Percentiles rank a stretch among this genome's conserved stretches.
Evolutionary conservation across 1,140 invertebrate species (phyloP).

Genomic region (Papilio polytes): DNA sequence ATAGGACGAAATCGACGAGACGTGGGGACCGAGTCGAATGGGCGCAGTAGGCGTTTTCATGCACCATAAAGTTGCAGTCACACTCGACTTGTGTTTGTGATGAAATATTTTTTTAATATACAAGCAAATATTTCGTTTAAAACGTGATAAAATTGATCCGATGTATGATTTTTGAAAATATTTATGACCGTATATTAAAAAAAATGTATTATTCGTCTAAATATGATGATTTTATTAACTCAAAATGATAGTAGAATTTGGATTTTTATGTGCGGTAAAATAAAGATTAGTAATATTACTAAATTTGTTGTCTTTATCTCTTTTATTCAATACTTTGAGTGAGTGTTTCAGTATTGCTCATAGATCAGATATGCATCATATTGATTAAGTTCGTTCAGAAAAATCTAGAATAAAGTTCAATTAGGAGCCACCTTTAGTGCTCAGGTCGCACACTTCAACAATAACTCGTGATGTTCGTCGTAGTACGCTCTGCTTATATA

Average conservation of each 20-base stretch:
- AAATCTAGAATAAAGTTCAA: not conserved
- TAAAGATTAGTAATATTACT: no score
- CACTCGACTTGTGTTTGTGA: not conserved
- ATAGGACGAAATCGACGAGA: conserved; percentile 25
- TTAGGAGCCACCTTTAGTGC: conserved; percentile 17
- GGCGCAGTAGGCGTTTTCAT: conserved; percentile 8
- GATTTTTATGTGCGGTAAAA: no score
- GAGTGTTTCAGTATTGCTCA: not conserved
- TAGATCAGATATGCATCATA: no score
- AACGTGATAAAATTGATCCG: no score
- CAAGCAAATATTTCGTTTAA: not conserved
- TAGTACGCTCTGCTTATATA: conserved; percentile 19
- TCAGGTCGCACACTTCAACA: conserved; percentile 15
- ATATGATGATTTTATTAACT: no score
- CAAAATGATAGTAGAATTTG: no score
- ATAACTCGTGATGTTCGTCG: conserved; percentile 14
- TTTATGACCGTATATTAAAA: no score
- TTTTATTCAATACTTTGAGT: not conserved
- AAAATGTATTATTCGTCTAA: no score
- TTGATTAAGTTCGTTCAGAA: not conserved
- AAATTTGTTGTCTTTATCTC: not conserved
- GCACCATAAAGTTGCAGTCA: conserved; percentile 2
- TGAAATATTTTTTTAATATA: not conserved
- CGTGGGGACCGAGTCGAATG: not conserved
- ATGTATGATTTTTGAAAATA: no score